Evolutionary conservation across 2,113 vertebrate genomes (phyloP).

Genomic region (Callopanchax toddi): DNA sequence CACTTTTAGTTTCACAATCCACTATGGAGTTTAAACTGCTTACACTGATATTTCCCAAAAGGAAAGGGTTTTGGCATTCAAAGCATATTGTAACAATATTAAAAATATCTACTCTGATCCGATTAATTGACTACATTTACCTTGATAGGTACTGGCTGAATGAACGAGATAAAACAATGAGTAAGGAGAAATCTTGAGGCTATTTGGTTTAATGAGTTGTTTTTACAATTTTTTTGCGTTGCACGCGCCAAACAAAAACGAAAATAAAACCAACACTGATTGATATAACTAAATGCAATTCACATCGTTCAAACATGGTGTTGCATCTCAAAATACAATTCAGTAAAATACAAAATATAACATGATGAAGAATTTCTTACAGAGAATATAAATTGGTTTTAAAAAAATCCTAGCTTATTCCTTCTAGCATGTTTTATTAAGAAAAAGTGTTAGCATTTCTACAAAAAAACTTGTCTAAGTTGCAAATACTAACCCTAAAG

Average conservation of each 20-base stretch:
- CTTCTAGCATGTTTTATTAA: conserved; percentile 7
- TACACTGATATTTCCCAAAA: no score
- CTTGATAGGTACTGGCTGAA: neutral
- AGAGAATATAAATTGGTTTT: neutral
- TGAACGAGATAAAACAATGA: conserved; percentile 14
- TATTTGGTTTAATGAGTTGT: neutral
- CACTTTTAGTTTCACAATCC: no score
- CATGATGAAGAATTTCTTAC: neutral
- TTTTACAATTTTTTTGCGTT: neutral
- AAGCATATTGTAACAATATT: no score
- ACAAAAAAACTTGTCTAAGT: no score
- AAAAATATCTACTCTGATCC: no score
- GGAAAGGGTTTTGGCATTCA: no score
- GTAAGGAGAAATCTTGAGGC: conserved; percentile 28
- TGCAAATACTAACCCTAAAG: no score
- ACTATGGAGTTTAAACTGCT: no score
- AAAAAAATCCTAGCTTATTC: neutral
- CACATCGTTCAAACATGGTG: neutral
- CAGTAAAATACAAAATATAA: no score
- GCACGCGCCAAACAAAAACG: neutral
- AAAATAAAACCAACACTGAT: neutral
- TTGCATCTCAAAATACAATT: no score
- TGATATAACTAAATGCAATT: neutral
- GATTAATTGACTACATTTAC: neutral
- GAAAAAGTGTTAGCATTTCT: neutral